Conservation (phyloP, 2,888 invertebrate species). For the Gnatocerus cornutus region DNA sequence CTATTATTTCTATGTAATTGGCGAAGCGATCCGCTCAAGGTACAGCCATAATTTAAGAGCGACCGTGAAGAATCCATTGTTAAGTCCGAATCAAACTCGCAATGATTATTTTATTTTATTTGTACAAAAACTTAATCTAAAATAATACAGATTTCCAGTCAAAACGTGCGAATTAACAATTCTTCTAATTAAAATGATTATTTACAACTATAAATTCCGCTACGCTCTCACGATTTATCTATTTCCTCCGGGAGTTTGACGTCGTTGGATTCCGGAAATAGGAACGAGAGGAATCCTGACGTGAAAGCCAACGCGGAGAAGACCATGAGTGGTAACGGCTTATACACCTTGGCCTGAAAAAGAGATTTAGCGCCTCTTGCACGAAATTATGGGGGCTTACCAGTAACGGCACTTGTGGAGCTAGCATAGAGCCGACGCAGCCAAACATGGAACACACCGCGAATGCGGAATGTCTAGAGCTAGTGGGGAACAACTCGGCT, state of each 20-base stretch:
- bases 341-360: slow-evolving; percentile 72
- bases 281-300: slow-evolving; percentile 75
- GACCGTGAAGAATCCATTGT: slow-evolving; percentile 31
- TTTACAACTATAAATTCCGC: not conserved
- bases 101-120: not conserved
- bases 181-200: not conserved
- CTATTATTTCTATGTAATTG: too few species aligned
- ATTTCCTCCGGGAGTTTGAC: slow-evolving; percentile 24
- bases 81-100: not conserved
- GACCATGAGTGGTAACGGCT: slow-evolving; percentile 74
- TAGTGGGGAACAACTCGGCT: slow-evolving; percentile 82
- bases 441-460: slow-evolving; percentile 82
- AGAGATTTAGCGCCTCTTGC: slow-evolving; percentile 28
- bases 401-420: slow-evolving; percentile 81
- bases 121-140: slow-evolving; percentile 10
- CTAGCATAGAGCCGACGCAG: slow-evolving; percentile 79
- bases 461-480: slow-evolving; percentile 77
- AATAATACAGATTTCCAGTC: slow-evolving; percentile 4
- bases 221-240: slow-evolving; percentile 23
- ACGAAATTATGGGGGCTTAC: slow-evolving; percentile 66
- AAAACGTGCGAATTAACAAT: not conserved
- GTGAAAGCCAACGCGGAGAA: slow-evolving; percentile 75
- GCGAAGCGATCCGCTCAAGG: not conserved
- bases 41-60: not conserved
- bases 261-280: slow-evolving; percentile 78